These are phyloP conservation scores for Beaufortia kweichowensis DNA, from an alignment of 2,113 vertebrate genomes.

Conservation along the genomic window DNA sequence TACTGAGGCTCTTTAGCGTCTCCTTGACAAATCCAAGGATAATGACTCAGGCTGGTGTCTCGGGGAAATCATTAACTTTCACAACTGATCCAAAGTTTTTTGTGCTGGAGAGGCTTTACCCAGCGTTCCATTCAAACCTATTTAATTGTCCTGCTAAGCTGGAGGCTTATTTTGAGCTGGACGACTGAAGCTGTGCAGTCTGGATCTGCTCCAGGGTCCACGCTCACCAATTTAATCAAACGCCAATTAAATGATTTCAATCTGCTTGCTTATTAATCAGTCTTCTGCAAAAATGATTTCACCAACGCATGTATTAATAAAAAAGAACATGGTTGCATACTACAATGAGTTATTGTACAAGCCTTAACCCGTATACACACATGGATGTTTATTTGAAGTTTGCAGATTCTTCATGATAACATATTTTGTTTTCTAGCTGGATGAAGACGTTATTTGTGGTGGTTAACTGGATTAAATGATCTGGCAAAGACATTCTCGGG, in stretches of 20 bases:
- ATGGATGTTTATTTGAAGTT: too few species aligned
- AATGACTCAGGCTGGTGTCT: slow-evolving; percentile 37
- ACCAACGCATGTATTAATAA: background rate
- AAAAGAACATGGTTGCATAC: background rate
- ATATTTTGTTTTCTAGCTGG: too few species aligned
- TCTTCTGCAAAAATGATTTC: background rate
- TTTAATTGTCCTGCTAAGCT: slow-evolving; percentile 42
- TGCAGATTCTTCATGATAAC: too few species aligned
- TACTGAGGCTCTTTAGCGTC: slow-evolving; percentile 19
- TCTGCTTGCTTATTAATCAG: slow-evolving; percentile 34
- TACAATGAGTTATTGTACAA: background rate
- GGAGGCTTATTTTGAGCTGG: slow-evolving; percentile 35
- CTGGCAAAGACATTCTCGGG: too few species aligned
- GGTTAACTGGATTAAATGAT: too few species aligned
- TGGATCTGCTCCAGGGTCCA: slow-evolving; percentile 37
- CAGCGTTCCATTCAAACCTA: slow-evolving; percentile 40
- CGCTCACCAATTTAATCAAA: slow-evolving; percentile 30
- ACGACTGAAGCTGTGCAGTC: slow-evolving; percentile 27
- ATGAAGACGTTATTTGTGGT: too few species aligned
- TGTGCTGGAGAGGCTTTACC: slow-evolving; percentile 34
- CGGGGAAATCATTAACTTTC: slow-evolving; percentile 44
- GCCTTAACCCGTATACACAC: too few species aligned
- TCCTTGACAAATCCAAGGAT: slow-evolving; percentile 46
- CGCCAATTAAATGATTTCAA: slow-evolving; percentile 39
- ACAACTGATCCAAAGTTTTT: slow-evolving; percentile 35